Evolutionary conservation across 2,797 vertebrate species (phyloP).

Genomic region (Hafferia zeledoni): DNA sequence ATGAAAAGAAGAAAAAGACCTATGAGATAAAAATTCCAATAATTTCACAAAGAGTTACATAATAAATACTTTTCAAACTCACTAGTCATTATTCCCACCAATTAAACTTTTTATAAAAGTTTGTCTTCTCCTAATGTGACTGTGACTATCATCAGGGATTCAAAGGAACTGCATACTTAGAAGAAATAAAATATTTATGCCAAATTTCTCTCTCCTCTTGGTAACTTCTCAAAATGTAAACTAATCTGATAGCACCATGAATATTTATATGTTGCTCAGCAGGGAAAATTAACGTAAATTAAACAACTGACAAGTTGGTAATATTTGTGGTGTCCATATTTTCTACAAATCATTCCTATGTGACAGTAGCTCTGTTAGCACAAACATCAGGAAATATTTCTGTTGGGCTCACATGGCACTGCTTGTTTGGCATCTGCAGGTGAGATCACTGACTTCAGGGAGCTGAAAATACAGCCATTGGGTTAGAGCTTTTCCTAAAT

Average conservation of each 20-base stretch:
- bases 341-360: not conserved
- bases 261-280: slow-evolving; percentile 45
- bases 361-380: not conserved
- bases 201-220: not conserved
- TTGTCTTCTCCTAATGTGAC: not conserved
- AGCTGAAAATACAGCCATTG: not conserved
- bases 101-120: not conserved
- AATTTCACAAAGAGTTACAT: not conserved
- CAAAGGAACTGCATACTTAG: not conserved
- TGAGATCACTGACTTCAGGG: not conserved
- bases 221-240: slow-evolving; percentile 29
- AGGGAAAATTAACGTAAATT: slow-evolving; percentile 25
- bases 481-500: not conserved
- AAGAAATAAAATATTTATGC: slow-evolving; percentile 34
- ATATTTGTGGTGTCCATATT: not conserved
- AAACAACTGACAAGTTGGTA: slow-evolving; percentile 4
- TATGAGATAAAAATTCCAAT: not conserved
- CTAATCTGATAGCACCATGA: not conserved
- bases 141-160: not conserved
- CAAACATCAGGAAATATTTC: not conserved
- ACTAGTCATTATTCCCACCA: not conserved
- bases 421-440: not conserved
- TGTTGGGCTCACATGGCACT: not conserved
- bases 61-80: not conserved
- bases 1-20: not conserved